Evolutionary conservation across 1,140 invertebrate genomes (phyloP), one percentile per base, ranked within the genome.

Genomic region (Drosophila mayri): DNA sequence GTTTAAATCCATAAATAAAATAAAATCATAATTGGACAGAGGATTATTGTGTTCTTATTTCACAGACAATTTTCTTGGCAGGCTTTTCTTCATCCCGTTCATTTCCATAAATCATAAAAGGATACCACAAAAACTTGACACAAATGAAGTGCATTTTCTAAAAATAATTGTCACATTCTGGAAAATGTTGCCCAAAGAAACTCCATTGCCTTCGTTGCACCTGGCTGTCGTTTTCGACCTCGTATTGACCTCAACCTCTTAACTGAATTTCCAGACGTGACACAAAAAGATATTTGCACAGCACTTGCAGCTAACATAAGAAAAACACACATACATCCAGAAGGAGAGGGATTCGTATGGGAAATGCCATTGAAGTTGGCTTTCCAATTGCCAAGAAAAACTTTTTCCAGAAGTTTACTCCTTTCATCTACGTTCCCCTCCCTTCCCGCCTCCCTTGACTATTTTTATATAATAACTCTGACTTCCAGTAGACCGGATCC

Each of bases 371-470:
- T 73, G 60, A 54, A 83, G 64, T 74, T 79, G 54, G 57, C 64
- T 79, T 83, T 87, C 88, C 84, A 87, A 88, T 87, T 87, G 84
- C 71, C 84, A 90, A 80, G 72, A 79, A 80, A 77, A 87, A 90
- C 60, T 83, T 87, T 90, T 80, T 72, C 72, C 58, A 67, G 60
- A 88, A 87, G 83, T 83, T 87, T 75, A 41, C 68, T 72, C 66
- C 66, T 57, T 58, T 50, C 52, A 70, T 7, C 6, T 4, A 18
- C 49, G 32, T 32, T 47, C 44, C 28, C 47, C 28, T 30, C 8
- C 52, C 35, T n/a, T 55, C 10, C 35, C 52, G 2, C 4, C 72
- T 57, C 67, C 76, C 67, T 67, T 71, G 76, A 79, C 66, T 77
- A 80, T 63, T 80, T 84, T 84, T 61, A 44, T 80, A 62, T 60